Conservation (phyloP, 2,888 invertebrate species). For the Alentia gelatinosa region DNA sequence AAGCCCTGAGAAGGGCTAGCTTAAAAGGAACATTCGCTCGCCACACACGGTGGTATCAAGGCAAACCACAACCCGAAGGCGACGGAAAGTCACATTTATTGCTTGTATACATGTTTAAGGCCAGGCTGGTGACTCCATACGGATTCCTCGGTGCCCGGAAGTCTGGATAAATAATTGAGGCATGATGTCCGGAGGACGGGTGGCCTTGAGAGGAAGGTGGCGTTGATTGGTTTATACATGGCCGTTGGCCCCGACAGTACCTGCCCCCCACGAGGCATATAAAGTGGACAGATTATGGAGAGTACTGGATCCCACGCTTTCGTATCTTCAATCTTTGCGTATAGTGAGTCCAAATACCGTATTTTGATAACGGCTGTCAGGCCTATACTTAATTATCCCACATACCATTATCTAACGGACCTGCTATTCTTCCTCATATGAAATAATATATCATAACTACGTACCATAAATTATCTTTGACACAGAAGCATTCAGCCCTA, state of each 20-base stretch:
- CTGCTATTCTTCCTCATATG: too few species aligned
- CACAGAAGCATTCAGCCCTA: too few species aligned
- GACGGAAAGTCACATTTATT: neutral
- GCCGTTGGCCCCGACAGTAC: neutral
- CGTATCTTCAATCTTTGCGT: too few species aligned
- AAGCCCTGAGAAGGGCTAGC: neutral
- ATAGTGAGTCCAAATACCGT: too few species aligned
- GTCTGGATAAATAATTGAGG: neutral
- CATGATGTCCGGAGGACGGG: neutral
- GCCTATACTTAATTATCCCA: too few species aligned
- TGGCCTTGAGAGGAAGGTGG: neutral
- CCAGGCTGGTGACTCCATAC: too few species aligned
- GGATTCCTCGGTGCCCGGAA: neutral
- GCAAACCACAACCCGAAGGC: neutral
- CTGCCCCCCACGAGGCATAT: neutral
- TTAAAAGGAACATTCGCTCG: too few species aligned
- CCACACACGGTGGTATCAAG: neutral
- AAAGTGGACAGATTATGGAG: neutral
- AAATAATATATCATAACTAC: too few species aligned
- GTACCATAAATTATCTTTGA: too few species aligned
- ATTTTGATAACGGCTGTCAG: too few species aligned
- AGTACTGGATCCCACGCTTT: too few species aligned
- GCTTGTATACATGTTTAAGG: neutral
- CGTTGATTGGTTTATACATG: neutral
- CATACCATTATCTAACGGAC: too few species aligned